Conservation (phyloP, 2,113 vertebrate genomes). For the Melanerpes aurifrons region DNA sequence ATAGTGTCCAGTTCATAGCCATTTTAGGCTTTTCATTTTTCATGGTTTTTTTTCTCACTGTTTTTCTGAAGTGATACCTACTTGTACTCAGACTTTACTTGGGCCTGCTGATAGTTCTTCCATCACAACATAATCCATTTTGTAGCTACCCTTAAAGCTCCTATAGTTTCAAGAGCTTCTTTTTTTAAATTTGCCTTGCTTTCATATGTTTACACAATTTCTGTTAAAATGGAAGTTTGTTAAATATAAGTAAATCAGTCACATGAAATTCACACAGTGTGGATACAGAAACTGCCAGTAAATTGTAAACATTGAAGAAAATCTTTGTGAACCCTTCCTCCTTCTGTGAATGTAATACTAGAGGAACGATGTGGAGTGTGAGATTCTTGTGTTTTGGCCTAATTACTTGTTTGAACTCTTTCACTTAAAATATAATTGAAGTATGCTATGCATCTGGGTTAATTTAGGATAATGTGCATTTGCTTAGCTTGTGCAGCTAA, state of each 20-base stretch:
- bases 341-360: not conserved
- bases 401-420: not conserved
- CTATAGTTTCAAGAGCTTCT: not conserved
- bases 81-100: not conserved
- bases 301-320: not conserved
- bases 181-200: not conserved
- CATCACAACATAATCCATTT: not conserved
- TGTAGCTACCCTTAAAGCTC: not conserved
- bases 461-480: not conserved
- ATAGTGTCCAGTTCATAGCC: not conserved
- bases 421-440: not conserved
- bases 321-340: not conserved
- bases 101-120: not conserved
- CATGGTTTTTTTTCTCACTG: not conserved
- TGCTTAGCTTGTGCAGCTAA: not conserved
- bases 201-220: not conserved
- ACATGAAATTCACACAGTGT: not conserved
- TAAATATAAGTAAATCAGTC: not conserved
- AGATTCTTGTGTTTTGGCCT: not conserved
- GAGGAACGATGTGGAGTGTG: rapidly evolving
- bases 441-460: not conserved
- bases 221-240: not conserved
- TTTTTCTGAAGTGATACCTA: not conserved
- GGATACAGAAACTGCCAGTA: not conserved
- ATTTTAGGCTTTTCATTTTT: not conserved